Evolutionary conservation across 1,140 invertebrate species (phyloP).

Genomic region (Ceratina japonica): DNA sequence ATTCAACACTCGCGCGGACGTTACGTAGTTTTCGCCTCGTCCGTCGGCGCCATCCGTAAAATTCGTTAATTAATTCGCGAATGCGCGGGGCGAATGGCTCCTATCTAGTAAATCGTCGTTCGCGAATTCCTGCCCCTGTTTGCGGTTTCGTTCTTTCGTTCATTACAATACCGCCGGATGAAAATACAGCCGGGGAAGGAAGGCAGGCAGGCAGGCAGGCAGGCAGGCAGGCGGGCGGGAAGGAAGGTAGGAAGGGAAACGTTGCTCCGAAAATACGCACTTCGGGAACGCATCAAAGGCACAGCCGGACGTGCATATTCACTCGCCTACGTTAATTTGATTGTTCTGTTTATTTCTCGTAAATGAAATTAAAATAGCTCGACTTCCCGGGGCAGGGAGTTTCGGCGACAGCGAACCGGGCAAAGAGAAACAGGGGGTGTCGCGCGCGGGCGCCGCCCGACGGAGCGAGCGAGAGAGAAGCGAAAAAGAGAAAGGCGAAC

Average conservation of each 20-base stretch:
- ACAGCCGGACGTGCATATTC: conserved; percentile 31
- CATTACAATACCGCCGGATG: conserved; percentile 25
- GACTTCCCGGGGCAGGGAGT: conserved; percentile 30
- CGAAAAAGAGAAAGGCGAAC: conserved; percentile 5
- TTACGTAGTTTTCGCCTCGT: background rate
- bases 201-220: background rate
- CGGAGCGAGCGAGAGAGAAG: background rate
- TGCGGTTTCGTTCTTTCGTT: conserved; percentile 36
- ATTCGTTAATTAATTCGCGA: conserved; percentile 49
- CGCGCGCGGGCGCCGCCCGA: background rate
- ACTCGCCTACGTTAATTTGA: conserved; percentile 53
- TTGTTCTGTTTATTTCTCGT: conserved; percentile 60
- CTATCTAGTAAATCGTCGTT: background rate
- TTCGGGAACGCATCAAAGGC: conserved; percentile 50
- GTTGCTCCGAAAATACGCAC: conserved; percentile 52
- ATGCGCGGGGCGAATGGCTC: conserved; percentile 37
- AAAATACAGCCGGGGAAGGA: conserved; percentile 23
- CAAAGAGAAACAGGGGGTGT: background rate
- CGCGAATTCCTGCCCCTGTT: conserved; percentile 26
- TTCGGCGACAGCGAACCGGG: conserved; percentile 19
- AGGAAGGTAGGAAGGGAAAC: background rate
- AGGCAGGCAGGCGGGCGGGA: too few species aligned
- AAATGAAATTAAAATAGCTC: conserved; percentile 64
- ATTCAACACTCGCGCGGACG: background rate
- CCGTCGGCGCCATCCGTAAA: conserved; percentile 31